These are phyloP conservation scores for Pachydiplax longipennis DNA, from an alignment of 2,888 invertebrate species.

Conservation along the genomic window DNA sequence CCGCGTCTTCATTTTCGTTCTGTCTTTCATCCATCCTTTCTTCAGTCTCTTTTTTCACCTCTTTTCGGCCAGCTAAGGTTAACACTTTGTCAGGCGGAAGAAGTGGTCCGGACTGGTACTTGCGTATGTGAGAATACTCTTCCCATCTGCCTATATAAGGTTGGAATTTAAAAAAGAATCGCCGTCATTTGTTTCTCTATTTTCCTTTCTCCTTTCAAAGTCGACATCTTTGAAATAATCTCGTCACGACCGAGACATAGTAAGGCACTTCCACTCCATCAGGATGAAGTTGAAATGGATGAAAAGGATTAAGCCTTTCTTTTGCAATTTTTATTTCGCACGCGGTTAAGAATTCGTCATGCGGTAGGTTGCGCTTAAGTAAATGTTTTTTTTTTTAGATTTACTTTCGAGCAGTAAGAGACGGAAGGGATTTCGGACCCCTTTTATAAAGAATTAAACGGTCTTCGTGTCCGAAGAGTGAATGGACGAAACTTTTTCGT, in stretches of 20 bases:
- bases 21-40: not conserved
- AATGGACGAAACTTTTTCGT: not conserved
- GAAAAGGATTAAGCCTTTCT: not conserved
- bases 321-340: not conserved
- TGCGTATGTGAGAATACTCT: not conserved
- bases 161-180: not conserved
- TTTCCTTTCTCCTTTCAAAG: not conserved
- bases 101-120: not conserved
- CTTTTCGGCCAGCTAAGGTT: not conserved
- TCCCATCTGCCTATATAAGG: not conserved
- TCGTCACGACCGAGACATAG: not conserved
- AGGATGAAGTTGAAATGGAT: not conserved
- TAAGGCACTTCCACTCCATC: not conserved
- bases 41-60: not conserved
- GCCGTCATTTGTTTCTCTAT: not conserved
- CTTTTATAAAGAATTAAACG: not conserved
- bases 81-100: not conserved
- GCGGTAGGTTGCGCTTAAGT: not conserved
- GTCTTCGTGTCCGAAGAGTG: not conserved
- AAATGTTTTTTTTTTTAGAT: not conserved
- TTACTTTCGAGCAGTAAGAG: not conserved
- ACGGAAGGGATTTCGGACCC: not conserved
- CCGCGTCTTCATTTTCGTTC: not conserved
- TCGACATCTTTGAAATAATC: not conserved
- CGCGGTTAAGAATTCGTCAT: not conserved